A percentile compares a stretch with the other conserved stretches of the same genome.
Conservation (phyloP, 2,113 vertebrate genomes). For the Neotragus moschatus region DNA sequence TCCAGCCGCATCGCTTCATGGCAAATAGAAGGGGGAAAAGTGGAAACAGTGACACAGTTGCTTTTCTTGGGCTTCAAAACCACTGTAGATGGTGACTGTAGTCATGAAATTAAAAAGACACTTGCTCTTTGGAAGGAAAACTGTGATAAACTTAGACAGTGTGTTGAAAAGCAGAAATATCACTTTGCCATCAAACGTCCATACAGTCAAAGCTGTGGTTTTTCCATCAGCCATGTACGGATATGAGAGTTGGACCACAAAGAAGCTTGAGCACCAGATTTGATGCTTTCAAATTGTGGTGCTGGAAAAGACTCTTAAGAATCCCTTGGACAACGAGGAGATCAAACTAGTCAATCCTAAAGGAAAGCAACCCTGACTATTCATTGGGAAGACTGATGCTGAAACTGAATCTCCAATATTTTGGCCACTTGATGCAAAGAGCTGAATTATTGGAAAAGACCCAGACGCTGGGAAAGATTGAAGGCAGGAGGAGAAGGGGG, state of each 20-base stretch:
- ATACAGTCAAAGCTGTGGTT: not conserved
- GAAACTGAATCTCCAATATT: not conserved
- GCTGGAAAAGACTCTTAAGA: not conserved
- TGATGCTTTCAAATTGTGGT: not conserved
- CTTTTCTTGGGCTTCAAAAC: not conserved
- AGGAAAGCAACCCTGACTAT: not conserved
- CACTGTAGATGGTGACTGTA: not conserved
- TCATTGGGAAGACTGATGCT: not conserved
- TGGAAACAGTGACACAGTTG: not conserved
- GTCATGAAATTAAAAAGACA: not conserved
- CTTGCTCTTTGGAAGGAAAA: not conserved
- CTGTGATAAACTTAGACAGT: not conserved
- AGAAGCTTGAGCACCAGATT: not conserved
- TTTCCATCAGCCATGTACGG: not conserved
- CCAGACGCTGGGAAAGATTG: not conserved
- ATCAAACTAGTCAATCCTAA: not conserved
- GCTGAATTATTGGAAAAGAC: not conserved
- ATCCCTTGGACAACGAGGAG: not conserved
- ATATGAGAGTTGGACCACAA: not conserved
- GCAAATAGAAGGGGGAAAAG: not conserved
- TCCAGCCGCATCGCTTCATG: not conserved
- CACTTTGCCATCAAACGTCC: not conserved
- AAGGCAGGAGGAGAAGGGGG: not conserved
- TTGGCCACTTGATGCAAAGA: not conserved
- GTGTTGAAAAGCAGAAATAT: not conserved